phyloP scores from a whole-genome alignment of 2,888 invertebrate species.

The Tetheella fluctuosa region DNA sequence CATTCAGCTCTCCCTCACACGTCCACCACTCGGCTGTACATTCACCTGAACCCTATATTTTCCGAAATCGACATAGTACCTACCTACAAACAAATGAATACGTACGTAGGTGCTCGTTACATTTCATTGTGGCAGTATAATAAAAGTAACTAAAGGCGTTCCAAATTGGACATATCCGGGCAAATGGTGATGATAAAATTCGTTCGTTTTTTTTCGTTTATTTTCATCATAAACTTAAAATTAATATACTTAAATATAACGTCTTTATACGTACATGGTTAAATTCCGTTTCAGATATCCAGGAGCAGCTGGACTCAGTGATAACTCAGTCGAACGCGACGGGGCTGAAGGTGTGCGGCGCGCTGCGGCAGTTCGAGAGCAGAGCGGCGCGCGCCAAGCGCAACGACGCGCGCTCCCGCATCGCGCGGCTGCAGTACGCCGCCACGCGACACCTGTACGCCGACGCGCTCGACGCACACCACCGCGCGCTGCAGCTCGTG shows the following conservation, averaged over 20 bases:
- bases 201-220: not conserved
- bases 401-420: slow-evolving; percentile 74
- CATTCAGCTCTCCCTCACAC: no score
- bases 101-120: not conserved
- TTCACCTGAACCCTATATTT: not conserved
- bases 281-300: slow-evolving; percentile 74
- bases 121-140: not conserved
- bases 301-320: slow-evolving; percentile 85
- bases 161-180: not conserved
- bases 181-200: not conserved
- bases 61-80: no score
- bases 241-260: not conserved
- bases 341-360: slow-evolving; percentile 79
- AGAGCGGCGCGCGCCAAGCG: slow-evolving; percentile 51
- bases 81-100: no score
- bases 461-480: slow-evolving; percentile 80
- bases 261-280: no score
- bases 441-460: slow-evolving; percentile 75
- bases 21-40: not conserved
- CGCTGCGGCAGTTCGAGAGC: slow-evolving; percentile 78
- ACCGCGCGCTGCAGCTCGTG: slow-evolving; percentile 77
- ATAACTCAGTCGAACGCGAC: slow-evolving; percentile 80
- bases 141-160: not conserved
- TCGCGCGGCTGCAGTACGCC: slow-evolving; percentile 77
- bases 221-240: no score